Evolutionary conservation across 2,113 vertebrate genomes (phyloP), one percentile per base, ranked within the genome.

Genomic region (Talpa occidentalis): DNA sequence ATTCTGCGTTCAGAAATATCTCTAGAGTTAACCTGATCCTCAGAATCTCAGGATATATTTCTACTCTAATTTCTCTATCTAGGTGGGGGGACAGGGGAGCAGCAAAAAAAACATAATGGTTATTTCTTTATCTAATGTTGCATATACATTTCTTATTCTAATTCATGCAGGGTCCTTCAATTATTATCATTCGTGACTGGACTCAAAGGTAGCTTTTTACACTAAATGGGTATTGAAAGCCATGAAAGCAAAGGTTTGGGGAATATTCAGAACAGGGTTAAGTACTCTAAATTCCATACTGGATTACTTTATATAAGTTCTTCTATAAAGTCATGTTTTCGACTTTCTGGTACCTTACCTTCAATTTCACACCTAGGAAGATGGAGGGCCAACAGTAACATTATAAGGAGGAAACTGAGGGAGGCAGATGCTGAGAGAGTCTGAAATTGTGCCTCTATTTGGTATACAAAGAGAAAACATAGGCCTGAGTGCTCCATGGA

Each of bases 401-500:
- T n/a, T 35, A n/a, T 9, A 44, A 32, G 90, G 32, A 67, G 66
- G 56, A 49, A 28, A 26, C 0, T 3, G n/a, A n/a, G 76, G 79
- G 1, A 40, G 15, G 42, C 83, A 94, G 74, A 97, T 7, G 14
- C 81, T 92, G 11, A 96, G 73, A 21, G 77, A 93, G 28, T 93
- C 91, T 66, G 92, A 52, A 72, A 40, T 30, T 5, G 19, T 8
- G 9, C 17, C 30, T 86, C 88, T 93, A 22, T 24, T 67, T 84
- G 88, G 73, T 49, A 92, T 15, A 89, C 96, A 94, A 54, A 97
- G 93, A 79, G 90, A 93, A 86, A 97, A 97, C 24, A 94, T 0
- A 49, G 97, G 96, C 42, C 19, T 92, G 49, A 97, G 24, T 9
- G 81, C 32, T 42, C 96, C 92, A 2, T 35, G 74, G 73, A 96